Percentiles rank a stretch among this genome's conserved stretches.
Conservation (phyloP, 2,797 vertebrate genomes). For the Enteromius anoplus region DNA sequence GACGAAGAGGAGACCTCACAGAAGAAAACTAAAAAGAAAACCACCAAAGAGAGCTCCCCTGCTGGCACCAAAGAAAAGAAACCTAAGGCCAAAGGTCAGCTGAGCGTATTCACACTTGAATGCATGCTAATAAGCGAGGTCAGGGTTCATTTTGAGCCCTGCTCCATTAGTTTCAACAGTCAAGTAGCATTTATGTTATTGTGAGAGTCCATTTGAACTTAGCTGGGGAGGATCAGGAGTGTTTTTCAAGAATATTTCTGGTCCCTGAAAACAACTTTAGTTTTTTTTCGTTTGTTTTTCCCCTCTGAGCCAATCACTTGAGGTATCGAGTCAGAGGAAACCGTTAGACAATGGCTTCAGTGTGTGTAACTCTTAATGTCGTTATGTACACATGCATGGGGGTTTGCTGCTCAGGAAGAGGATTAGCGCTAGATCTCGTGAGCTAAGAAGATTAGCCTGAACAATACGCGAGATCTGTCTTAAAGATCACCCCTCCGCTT, state of each 20-base stretch:
- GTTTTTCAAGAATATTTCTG: neutral
- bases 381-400: slow-evolving; percentile 44
- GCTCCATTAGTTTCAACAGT: slow-evolving; percentile 13
- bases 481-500: slow-evolving; percentile 17
- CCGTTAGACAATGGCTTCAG: slow-evolving; percentile 41
- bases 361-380: slow-evolving; percentile 45
- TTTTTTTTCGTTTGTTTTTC: slow-evolving; percentile 1
- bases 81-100: slow-evolving; percentile 55
- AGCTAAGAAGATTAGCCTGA: slow-evolving; percentile 53
- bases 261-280: neutral
- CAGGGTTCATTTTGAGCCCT: slow-evolving; percentile 12
- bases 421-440: slow-evolving; percentile 48
- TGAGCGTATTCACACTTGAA: slow-evolving; percentile 9
- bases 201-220: neutral
- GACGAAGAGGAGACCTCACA: slow-evolving; percentile 50
- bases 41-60: slow-evolving; percentile 44
- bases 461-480: slow-evolving; percentile 39
- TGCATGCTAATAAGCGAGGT: slow-evolving; percentile 19
- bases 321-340: slow-evolving; percentile 33
- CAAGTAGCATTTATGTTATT: slow-evolving; percentile 21
- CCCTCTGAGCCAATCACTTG: slow-evolving; percentile 4
- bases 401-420: slow-evolving; percentile 43
- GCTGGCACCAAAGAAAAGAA: slow-evolving; percentile 54
- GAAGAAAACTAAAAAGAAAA: slow-evolving; percentile 59
- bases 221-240: neutral